Base-by-base conservation (phyloP, 2,113 vertebrate genomes). In the Vulpes ferrilata region DNA sequence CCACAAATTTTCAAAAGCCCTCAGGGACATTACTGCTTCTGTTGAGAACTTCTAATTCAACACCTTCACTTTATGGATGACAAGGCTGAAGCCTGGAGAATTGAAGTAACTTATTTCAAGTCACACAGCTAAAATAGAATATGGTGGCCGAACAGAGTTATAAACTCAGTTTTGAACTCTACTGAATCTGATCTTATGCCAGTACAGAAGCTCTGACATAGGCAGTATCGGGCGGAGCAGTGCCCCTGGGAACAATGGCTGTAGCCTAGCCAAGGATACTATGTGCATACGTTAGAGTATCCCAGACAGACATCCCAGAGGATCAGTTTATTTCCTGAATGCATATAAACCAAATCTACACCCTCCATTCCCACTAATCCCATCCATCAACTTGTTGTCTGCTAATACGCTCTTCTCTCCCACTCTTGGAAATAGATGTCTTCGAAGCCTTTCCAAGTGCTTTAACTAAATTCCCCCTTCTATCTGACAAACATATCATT, bases 301-400 rank as follows among this genome's bases (percentile, higher is more conserved):
- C 57, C 35, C 80, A 64, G 71, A 82, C 38, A 85, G 22, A 88
- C 20, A 67, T 74, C 92, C 55, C 65, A 11, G 38, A 86, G 88
- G 71, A 67, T 78, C 51, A 8, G 0, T 87, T 82, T 48, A 82
- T 97, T 94, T 90, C 62, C 71, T 92, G 69, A 92, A 57, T 79
- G 38, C 30, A 59, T 57, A 82, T 76, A 88, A 94, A 84, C 80
- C 92, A 92, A 73, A 60, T 19, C n/a, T 64, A 2, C 23, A 71
- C 67, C 51, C 48, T 90, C 55, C 48, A 0, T 86, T 94, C 11
- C 30, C 55, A 80, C 23, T 94, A 83, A 96, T 93, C 55, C 57
- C 65, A 79, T 84, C 55, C 27, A 59, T 93, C 3, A 8, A 78
- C 87, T n/a, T 95, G 35, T 67, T 95, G 51, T 81, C 91, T 93